Base-by-base conservation (phyloP, 2,888 invertebrate genomes). In the Drosophila histrio region DNA sequence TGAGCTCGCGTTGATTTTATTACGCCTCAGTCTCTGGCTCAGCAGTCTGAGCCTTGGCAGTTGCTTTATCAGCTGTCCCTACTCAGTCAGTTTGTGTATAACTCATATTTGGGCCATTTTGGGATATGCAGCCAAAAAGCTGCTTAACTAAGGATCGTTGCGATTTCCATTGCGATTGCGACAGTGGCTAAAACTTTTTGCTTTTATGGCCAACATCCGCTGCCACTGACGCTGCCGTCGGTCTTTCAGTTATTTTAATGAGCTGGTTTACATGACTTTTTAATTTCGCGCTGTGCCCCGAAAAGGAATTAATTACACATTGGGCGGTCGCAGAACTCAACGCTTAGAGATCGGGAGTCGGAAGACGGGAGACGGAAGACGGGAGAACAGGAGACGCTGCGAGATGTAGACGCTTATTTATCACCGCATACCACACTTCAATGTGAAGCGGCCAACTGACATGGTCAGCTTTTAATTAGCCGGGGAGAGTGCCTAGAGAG, bases 251-350 rank as follows among this genome's bases (percentile, higher is more conserved):
- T 90, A 91, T 91, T 91, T 91, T 91, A 91, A 91, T 91, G 91
- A 91, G 91, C 90, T 91, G 90, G 91, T 91, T 91, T 90, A 91
- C 91, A 91, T 90, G 91, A 91, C 90, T 91, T 91, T 91, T 91
- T 91, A 91, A 91, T 91, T 91, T 91, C 90, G 87, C 87, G 86
- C 81, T 75, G 87, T 85, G 89, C 83, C 70, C 70, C 83, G 80
- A 88, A 89, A 90, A 88, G 89, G 90, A 91, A 91, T 91, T 91
- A 91, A 91, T 91, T 91, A 91, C 90, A 84, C 88, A 79, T 86
- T 91, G 91, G 91, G 91, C 90, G 91, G 91, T 91, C 91, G 66
- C 64, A 21, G 52, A 54, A 59, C 74, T 80, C 81, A 77, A 49
- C 36, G 53, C 49, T 38, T 26, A 26, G 44, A 32, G 30, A 41